A percentile compares a stretch with the other conserved stretches of the same genome.
These are phyloP conservation scores for Scaptomyza pallida DNA, from an alignment of 1,140 invertebrate species.

Conservation along the genomic window DNA sequence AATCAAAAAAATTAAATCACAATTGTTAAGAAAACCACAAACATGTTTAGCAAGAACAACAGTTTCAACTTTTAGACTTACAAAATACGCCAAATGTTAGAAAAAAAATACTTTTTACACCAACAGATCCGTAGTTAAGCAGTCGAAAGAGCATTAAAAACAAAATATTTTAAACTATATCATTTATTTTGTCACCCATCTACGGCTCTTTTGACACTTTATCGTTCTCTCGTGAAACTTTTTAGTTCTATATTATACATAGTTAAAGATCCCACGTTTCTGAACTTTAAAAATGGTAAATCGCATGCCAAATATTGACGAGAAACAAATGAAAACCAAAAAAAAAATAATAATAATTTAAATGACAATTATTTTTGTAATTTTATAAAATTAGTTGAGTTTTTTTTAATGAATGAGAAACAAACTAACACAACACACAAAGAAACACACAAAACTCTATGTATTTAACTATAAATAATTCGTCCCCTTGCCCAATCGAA, in stretches of 20 bases:
- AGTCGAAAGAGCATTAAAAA: slow-evolving; percentile 9
- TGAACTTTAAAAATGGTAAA: slow-evolving; percentile 67
- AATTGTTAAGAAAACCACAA: slow-evolving; percentile 60
- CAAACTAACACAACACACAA: slow-evolving; percentile 12
- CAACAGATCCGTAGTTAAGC: slow-evolving; percentile 10
- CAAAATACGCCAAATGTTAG: slow-evolving; percentile 70
- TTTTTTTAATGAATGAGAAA: slow-evolving; percentile 47
- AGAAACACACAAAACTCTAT: slow-evolving; percentile 36
- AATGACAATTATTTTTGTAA: slow-evolving; percentile 79
- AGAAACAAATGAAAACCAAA: slow-evolving; percentile 43
- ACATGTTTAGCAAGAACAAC: slow-evolving; percentile 59
- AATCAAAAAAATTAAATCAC: slow-evolving; percentile 55
- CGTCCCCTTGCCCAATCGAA: slow-evolving; percentile 51
- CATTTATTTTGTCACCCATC: not conserved
- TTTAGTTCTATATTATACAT: slow-evolving; percentile 43
- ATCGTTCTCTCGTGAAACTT: slow-evolving; percentile 7
- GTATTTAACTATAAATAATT: slow-evolving; percentile 26
- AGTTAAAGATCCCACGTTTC: slow-evolving; percentile 60
- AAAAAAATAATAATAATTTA: slow-evolving; percentile 72
- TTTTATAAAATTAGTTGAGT: slow-evolving; percentile 77
- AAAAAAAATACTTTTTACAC: slow-evolving; percentile 58
- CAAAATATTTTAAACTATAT: not conserved
- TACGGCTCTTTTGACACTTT: slow-evolving; percentile 5
- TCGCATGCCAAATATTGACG: slow-evolving; percentile 70
- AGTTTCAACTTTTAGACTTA: slow-evolving; percentile 76